Evolutionary conservation across 2,888 invertebrate genomes (phyloP), one percentile per base, ranked within the genome.

Genomic region (Endomychus coccineus): DNA sequence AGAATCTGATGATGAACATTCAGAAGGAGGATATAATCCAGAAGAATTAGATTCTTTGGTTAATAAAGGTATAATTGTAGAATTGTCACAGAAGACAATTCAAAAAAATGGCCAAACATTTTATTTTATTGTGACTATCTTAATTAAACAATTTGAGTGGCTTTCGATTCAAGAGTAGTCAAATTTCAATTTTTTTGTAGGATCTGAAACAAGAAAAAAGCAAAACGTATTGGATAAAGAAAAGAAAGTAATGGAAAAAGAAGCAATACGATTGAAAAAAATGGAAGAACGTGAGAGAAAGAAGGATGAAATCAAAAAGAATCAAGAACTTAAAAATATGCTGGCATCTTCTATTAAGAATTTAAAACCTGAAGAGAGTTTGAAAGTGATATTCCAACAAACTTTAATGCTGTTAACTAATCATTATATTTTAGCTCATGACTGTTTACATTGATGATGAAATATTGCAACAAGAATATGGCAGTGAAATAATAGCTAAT

Each of bases 331-430:
- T 13, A 51, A 50, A 34, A 36, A 41, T 31, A 47, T 46, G 6
- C 21, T 50, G n/a, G 23, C 31, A 16, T 23, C 17, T n/a, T 28
- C 38, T 12, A 41, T 46, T 36, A 55, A 51, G 39, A 56, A 52
- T 40, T 33, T 49, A 13, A 59, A 57, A 44, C 60, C 58, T 16
- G 56, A 56, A 37, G 55, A 61, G 41, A 58, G 55, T 32, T 42
- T 56, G 10, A 59, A 61, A 44, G 60, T 59, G 46, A 34, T 7
- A 24, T 5, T 7, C 11, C 7, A 10, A 11, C 14, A 14, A 28
- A 13, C 10, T 23, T 30, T n/a, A 21, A 3, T n/a, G n/a, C n/a
- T 11, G 23, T 29, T 12, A 39, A 28, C 40, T 21, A 34, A 34
- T 11, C 28, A 31, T 28, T 28, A 9, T 37, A 11, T 37, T 35